A percentile compares a stretch with the other conserved stretches of the same genome.
phyloP scores from a whole-genome alignment of 2,888 invertebrate genomes.

The Dynastes tityus region DNA sequence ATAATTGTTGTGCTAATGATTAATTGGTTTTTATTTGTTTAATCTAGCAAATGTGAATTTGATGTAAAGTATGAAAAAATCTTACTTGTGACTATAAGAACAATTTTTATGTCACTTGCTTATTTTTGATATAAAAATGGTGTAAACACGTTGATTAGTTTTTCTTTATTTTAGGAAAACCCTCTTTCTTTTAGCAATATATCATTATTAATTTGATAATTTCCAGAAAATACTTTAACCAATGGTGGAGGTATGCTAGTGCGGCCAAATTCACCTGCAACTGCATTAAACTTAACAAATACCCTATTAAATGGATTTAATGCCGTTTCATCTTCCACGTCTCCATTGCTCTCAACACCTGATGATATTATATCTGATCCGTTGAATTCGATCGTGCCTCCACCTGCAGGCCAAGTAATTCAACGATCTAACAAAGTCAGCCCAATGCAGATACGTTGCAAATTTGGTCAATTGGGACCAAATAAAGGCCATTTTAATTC shows the following conservation, averaged over 20 bases:
- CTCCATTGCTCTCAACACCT: conserved; percentile 74
- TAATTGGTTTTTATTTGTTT: too few relatives aligned
- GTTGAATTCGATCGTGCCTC: conserved; percentile 72
- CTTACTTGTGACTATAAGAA: too few relatives aligned
- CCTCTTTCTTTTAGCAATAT: background rate
- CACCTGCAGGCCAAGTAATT: conserved; percentile 65
- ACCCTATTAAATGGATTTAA: conserved; percentile 75
- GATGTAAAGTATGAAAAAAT: too few relatives aligned
- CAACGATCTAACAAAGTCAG: conserved; percentile 81
- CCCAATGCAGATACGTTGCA: conserved; percentile 91
- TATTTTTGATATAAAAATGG: too few relatives aligned
- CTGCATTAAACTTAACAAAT: conserved; percentile 71
- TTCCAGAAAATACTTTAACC: conserved; percentile 64
- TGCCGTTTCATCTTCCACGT: conserved; percentile 76
- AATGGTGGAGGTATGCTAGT: conserved; percentile 73
- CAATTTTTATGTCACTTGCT: too few relatives aligned
- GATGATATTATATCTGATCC: conserved; percentile 71
- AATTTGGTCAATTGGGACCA: conserved; percentile 95
- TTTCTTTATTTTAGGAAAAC: too few relatives aligned
- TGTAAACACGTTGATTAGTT: too few relatives aligned
- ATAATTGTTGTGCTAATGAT: too few relatives aligned
- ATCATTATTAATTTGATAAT: conserved; percentile 5
- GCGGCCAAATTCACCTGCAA: conserved; percentile 76
- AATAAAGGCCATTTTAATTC: conserved; percentile 97
- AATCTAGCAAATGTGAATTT: too few relatives aligned